These are phyloP conservation scores for Rhabdomys dilectus DNA, from an alignment of 2,113 vertebrate genomes.

Conservation along the genomic window DNA sequence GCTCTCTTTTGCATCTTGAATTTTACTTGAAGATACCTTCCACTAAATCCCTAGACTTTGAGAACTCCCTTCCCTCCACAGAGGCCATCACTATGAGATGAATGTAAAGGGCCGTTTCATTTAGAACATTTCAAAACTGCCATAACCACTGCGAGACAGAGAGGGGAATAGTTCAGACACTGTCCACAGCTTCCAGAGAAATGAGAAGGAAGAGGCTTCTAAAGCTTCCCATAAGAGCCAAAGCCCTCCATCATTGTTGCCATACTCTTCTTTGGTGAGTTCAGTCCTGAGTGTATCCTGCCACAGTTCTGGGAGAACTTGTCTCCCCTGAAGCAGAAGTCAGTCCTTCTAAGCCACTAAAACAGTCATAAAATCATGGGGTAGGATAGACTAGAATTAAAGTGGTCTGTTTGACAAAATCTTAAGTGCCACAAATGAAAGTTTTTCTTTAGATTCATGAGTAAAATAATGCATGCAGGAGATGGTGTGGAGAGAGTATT, in stretches of 20 bases:
- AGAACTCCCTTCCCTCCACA: not conserved
- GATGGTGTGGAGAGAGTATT: not conserved
- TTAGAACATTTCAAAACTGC: slow-evolving; percentile 82
- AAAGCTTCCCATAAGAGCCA: slow-evolving; percentile 74
- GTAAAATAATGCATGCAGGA: not conserved
- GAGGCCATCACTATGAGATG: slow-evolving; percentile 42
- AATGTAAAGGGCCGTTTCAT: slow-evolving; percentile 80
- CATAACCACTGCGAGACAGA: slow-evolving; percentile 81
- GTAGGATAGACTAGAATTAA: not conserved
- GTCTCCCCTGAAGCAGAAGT: slow-evolving; percentile 66
- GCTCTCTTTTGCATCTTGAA: not conserved
- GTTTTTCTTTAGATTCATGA: not conserved
- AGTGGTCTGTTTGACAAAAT: slow-evolving; percentile 10
- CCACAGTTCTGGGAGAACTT: slow-evolving; percentile 75
- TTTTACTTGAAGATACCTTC: slow-evolving; percentile 38
- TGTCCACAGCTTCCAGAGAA: slow-evolving; percentile 77
- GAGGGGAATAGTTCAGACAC: slow-evolving; percentile 54
- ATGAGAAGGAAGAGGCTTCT: slow-evolving; percentile 77
- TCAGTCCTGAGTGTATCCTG: slow-evolving; percentile 80
- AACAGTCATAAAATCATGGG: slow-evolving; percentile 22
- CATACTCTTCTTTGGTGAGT: slow-evolving; percentile 70
- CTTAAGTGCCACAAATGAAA: not conserved
- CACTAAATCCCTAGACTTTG: not conserved
- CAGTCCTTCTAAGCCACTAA: not conserved
- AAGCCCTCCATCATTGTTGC: slow-evolving; percentile 82